A percentile compares a stretch with the other conserved stretches of the same genome.
Conservation (phyloP, 2,888 invertebrate species). For the Anarsia innoxiella region DNA sequence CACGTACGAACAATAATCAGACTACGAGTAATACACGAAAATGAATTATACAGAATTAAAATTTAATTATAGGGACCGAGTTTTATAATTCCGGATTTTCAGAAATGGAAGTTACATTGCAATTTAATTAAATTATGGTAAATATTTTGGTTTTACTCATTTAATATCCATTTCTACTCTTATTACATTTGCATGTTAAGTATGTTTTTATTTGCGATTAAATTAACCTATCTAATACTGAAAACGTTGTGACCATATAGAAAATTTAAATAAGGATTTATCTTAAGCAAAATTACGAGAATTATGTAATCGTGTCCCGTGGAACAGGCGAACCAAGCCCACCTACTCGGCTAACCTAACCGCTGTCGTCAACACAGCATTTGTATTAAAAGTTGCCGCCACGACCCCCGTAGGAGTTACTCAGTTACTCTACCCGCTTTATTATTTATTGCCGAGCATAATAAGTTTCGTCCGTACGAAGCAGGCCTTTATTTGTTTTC, state of each 20-base stretch:
- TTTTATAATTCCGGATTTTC: constrained; percentile 10
- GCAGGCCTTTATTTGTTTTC: constrained; percentile 58
- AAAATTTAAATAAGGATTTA: no score
- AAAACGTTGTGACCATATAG: no score
- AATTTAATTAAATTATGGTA: no score
- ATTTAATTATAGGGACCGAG: constrained; percentile 2
- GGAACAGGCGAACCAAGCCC: no score
- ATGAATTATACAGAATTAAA: constrained; percentile 6
- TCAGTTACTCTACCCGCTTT: constrained; percentile 51
- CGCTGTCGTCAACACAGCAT: constrained; percentile 27
- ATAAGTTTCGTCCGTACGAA: constrained; percentile 39
- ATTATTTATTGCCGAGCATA: constrained; percentile 67
- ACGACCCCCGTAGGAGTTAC: constrained; percentile 32
- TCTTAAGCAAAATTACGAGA: no score
- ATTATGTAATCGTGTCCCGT: constrained; percentile 1
- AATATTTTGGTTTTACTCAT: no score
- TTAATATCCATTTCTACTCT: no score
- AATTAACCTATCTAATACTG: no score
- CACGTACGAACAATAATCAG: constrained; percentile 1
- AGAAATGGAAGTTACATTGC: no score
- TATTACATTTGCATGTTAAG: no score
- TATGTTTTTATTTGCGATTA: no score
- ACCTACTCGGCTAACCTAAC: no score
- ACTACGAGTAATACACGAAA: background rate
- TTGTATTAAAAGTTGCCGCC: constrained; percentile 49